Evolutionary conservation across 2,113 vertebrate genomes (phyloP).

Genomic region (Tinamus guttatus): DNA sequence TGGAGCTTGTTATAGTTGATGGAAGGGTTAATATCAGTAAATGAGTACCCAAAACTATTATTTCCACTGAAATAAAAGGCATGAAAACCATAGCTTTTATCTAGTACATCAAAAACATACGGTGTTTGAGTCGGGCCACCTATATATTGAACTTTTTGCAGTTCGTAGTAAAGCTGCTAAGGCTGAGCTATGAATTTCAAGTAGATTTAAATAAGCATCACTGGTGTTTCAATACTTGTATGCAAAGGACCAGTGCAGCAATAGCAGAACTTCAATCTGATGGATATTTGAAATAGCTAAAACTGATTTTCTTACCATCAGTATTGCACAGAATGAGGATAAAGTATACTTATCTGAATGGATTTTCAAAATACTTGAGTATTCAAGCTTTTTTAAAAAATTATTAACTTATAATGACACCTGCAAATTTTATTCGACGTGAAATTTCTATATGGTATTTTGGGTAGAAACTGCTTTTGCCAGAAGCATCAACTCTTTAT

Average conservation of each 20-base stretch:
- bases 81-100: neutral
- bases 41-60: neutral
- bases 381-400: neutral
- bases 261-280: neutral
- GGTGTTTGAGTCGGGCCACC: neutral
- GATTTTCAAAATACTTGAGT: neutral
- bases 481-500: neutral
- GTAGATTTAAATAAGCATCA: neutral
- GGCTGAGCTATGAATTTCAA: neutral
- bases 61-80: neutral
- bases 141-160: neutral
- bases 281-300: neutral
- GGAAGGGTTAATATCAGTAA: neutral
- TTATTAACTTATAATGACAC: neutral
- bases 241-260: neutral
- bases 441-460: neutral
- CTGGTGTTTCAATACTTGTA: rapidly evolving
- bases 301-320: neutral
- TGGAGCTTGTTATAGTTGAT: neutral
- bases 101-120: neutral
- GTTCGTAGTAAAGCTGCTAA: neutral
- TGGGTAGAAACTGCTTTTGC: neutral
- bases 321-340: neutral
- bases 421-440: neutral
- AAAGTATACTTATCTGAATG: neutral